Base-by-base conservation (phyloP, 2,113 vertebrate genomes). In the Carassius gibelio region DNA sequence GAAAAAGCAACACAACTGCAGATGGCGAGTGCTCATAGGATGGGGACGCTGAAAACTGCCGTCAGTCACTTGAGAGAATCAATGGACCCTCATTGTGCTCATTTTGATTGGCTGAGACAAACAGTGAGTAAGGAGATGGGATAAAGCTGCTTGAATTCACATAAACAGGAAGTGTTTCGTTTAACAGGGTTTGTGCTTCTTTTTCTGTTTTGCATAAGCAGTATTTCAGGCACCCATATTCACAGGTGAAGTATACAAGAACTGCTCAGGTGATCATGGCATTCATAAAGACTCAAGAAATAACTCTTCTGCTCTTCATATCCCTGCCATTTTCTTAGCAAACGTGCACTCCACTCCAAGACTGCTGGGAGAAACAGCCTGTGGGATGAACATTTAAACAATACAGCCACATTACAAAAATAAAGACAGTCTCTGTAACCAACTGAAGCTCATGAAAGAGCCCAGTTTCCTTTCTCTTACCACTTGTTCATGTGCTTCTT, bases 341-440 rank as follows among this genome's bases (percentile, higher is more conserved):
- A 81, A 64, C 13, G 8, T 57, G 26, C 75, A 34, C 30, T 59
- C 55, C 3, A 36, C 30, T 59, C 52, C 2, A 36, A 30, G 50
- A 57, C 50, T 13, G 50, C 75, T 59, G 52, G 26, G 19, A 59
- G 9, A 77, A 77, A 9, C 57, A 45, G 61, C 11, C 77, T 80
- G 42, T 42, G 42, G 42, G 42, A 42, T 42, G 42, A 8, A 76
- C 52, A 82, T 48, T 59, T 66, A 55, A 86, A 23, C 68, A 68
- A 74, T 78, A 84, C 50, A 68, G 19, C 14, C 72, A 87, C 85
- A 30, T 84, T 88, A 88, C 72, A 88, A 88, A 88, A 88, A 87
- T 88, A 88, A 87, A 86, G 81, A 75, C 81, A 45, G 17, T 84
- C 79, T 75, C 76, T 86, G 48, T 48, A 13, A 84, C 45, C 50